Conservation (phyloP, 2,113 vertebrate genomes). For the Menidia beryllina region DNA sequence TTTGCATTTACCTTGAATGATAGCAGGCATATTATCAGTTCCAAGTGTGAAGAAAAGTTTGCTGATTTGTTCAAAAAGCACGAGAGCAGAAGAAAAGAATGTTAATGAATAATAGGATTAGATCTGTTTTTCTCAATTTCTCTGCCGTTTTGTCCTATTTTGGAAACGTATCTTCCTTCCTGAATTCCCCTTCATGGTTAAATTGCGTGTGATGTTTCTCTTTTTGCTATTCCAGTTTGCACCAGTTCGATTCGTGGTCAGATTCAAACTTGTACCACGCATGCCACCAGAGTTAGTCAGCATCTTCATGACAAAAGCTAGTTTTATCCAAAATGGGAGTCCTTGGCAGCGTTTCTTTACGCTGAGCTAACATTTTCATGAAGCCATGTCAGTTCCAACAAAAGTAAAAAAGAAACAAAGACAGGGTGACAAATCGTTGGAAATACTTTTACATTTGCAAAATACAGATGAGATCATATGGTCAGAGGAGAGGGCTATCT, state of each 20-base stretch:
- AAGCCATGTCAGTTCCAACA: conserved; percentile 2
- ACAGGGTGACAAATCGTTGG: conserved; percentile 3
- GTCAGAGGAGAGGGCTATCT: too few relatives aligned
- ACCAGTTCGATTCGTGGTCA: background rate
- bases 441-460: background rate
- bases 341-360: background rate
- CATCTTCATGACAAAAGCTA: background rate
- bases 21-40: conserved; percentile 62
- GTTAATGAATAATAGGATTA: conserved; percentile 20
- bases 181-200: background rate
- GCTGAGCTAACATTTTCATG: background rate
- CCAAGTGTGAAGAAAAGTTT: conserved; percentile 24
- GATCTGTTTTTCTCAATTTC: background rate
- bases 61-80: conserved; percentile 34
- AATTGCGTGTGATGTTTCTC: background rate
- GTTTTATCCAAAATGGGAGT: conserved; percentile 4
- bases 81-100: conserved; percentile 10
- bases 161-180: background rate
- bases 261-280: conserved; percentile 17
- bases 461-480: too few relatives aligned
- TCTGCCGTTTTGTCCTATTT: background rate
- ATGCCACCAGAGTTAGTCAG: conserved; percentile 1
- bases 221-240: background rate
- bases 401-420: conserved; percentile 7
- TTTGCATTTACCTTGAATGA: conserved; percentile 61